These are phyloP conservation scores for Aythya fuligula DNA, from an alignment of 2,797 vertebrate species.

Conservation along the genomic window DNA sequence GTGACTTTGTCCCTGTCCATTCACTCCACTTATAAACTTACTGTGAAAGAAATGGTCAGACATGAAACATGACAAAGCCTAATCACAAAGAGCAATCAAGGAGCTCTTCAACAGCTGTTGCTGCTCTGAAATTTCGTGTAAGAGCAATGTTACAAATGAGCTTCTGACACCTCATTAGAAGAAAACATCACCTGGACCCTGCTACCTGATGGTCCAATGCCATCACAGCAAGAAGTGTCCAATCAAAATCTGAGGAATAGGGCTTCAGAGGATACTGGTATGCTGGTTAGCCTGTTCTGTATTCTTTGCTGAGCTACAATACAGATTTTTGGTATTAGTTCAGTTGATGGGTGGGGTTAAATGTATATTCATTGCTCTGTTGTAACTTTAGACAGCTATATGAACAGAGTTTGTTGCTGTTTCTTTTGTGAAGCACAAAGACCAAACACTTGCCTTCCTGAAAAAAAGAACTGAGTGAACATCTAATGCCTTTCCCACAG, in stretches of 20 bases:
- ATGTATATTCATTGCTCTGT: background rate
- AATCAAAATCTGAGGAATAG: background rate
- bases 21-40: background rate
- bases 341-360: background rate
- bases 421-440: background rate
- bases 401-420: background rate
- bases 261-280: fast-evolving
- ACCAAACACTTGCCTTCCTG: background rate
- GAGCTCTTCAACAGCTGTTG: background rate
- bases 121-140: background rate
- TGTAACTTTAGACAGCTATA: background rate
- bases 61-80: background rate
- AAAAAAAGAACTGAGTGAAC: background rate
- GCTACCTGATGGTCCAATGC: background rate
- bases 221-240: background rate
- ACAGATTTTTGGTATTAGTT: background rate
- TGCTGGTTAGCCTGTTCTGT: background rate
- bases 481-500: conserved; percentile 24
- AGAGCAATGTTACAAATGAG: background rate
- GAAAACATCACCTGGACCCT: background rate
- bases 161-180: background rate
- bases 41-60: background rate
- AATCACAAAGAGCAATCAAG: background rate
- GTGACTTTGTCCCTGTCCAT: background rate
- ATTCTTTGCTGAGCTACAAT: background rate